Conservation (phyloP, 1,140 invertebrate species). For the Listronotus oregonensis region DNA sequence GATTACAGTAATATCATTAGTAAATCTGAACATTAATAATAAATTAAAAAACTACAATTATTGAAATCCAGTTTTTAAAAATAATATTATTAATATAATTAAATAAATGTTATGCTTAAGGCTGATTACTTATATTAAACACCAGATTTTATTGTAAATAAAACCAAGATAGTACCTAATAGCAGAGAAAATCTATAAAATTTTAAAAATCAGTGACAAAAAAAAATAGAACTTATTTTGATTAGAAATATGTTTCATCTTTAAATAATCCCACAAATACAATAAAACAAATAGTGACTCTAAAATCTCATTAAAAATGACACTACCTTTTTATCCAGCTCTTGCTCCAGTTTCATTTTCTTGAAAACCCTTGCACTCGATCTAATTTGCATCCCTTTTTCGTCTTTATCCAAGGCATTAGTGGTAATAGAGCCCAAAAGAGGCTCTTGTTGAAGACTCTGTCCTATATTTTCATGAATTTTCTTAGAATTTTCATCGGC, state of each 20-base stretch:
- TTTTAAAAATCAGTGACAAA: too few species aligned
- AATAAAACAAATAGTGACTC: background rate
- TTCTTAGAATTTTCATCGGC: constrained; percentile 20
- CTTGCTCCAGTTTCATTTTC: constrained; percentile 61
- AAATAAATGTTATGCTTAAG: too few species aligned
- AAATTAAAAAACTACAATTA: too few species aligned
- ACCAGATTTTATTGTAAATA: too few species aligned
- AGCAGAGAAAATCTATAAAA: too few species aligned
- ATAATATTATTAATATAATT: too few species aligned
- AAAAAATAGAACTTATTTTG: background rate
- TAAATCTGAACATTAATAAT: too few species aligned
- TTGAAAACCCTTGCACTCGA: constrained; percentile 71
- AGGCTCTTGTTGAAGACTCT: constrained; percentile 7
- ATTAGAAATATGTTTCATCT: background rate
- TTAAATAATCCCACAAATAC: background rate
- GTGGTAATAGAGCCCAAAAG: constrained; percentile 38
- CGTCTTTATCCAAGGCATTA: constrained; percentile 38
- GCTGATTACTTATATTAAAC: too few species aligned
- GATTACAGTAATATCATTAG: too few species aligned
- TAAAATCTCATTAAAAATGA: background rate
- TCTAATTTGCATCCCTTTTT: constrained; percentile 61
- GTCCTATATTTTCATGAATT: constrained; percentile 2
- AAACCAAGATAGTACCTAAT: too few species aligned
- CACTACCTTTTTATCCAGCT: constrained; percentile 33
- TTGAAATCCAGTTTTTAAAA: too few species aligned